A percentile compares a stretch with the other conserved stretches of the same genome.
These are phyloP conservation scores for Drosophila bipectinata DNA, from an alignment of 1,140 invertebrate genomes.

Conservation along the genomic window DNA sequence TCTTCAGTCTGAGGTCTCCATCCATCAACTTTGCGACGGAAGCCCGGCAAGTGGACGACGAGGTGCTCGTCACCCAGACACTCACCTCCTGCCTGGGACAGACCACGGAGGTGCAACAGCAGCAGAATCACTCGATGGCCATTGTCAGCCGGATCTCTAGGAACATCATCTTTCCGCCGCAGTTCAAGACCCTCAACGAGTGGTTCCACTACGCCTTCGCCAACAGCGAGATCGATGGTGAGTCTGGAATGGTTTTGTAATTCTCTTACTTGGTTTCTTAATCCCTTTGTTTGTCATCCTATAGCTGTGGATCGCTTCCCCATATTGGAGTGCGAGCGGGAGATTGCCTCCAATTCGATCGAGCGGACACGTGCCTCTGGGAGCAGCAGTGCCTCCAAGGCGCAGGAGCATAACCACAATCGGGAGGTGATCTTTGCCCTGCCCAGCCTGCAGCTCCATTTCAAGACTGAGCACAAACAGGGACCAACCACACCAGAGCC, in stretches of 20 bases:
- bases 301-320: slow-evolving; percentile 95
- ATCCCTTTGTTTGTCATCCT: neutral
- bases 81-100: slow-evolving; percentile 95
- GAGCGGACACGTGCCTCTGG: slow-evolving; percentile 83
- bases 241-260: slow-evolving; percentile 31
- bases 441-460: slow-evolving; percentile 95
- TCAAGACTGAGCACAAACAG: slow-evolving; percentile 97
- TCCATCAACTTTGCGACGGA: slow-evolving; percentile 98
- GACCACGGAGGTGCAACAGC: slow-evolving; percentile 87
- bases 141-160: slow-evolving; percentile 96
- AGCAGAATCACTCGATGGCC: slow-evolving; percentile 93
- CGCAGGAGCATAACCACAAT: slow-evolving; percentile 93
- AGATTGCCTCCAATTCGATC: slow-evolving; percentile 84
- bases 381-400: slow-evolving; percentile 85
- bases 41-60: slow-evolving; percentile 90
- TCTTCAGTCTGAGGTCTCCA: slow-evolving; percentile 97
- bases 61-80: slow-evolving; percentile 91
- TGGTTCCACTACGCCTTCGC: slow-evolving; percentile 99
- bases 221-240: slow-evolving; percentile 96
- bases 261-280: neutral
- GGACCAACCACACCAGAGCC: slow-evolving; percentile 89
- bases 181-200: slow-evolving; percentile 96
- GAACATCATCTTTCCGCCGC: slow-evolving; percentile 96
- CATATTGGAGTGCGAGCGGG: slow-evolving; percentile 89
- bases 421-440: slow-evolving; percentile 98